These are phyloP conservation scores for Hesperophylax magnus DNA, from an alignment of 1,140 invertebrate genomes.

Conservation along the genomic window DNA sequence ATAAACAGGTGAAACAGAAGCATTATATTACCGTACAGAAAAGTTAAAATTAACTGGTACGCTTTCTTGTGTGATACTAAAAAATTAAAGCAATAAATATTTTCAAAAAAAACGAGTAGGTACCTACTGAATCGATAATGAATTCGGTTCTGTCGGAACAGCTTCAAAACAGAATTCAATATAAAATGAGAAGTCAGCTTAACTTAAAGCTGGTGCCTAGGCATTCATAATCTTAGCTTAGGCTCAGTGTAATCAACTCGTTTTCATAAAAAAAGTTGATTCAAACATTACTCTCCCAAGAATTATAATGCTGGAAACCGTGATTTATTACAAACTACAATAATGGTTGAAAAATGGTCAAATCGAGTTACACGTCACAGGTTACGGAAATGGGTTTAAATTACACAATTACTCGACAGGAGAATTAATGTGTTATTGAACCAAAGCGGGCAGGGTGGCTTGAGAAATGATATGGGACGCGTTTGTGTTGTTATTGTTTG, in stretches of 20 bases:
- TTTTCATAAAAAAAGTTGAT: constrained; percentile 13
- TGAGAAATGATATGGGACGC: not conserved
- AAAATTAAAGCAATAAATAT: no score
- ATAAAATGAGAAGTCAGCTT: constrained; percentile 11
- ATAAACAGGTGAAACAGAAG: no score
- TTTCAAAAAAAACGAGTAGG: not conserved
- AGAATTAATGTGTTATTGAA: not conserved
- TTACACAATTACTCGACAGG: constrained; percentile 19
- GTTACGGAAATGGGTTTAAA: constrained; percentile 8
- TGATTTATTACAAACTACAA: constrained; percentile 1
- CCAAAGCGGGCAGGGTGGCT: not conserved
- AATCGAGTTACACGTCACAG: not conserved
- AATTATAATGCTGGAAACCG: no score
- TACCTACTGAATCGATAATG: not conserved
- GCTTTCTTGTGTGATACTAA: no score
- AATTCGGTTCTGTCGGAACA: not conserved
- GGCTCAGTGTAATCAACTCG: constrained; percentile 12
- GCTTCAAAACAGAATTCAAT: not conserved
- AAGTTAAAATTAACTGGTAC: no score
- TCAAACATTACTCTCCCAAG: no score
- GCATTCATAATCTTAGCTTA: not conserved
- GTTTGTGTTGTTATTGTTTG: not conserved
- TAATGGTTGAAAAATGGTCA: not conserved
- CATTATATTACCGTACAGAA: no score
- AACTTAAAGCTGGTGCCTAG: not conserved